Conservation (phyloP, 1,140 invertebrate species). For the Drosophila pseudoobscura region DNA sequence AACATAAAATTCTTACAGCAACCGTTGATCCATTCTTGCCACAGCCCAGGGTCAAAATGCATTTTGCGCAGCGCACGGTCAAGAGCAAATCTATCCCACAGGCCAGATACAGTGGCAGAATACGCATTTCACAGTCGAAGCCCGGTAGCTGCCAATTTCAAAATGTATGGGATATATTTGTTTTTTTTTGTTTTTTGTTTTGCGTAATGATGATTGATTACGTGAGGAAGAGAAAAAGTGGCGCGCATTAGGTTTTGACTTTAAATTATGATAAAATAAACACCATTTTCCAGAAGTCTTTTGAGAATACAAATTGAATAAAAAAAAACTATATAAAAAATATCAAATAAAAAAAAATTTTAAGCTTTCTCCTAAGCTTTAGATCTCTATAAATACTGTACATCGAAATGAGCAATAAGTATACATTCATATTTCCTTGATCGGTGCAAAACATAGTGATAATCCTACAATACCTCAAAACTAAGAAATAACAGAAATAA, state of each 20-base stretch:
- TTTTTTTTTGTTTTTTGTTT: slow-evolving; percentile 7
- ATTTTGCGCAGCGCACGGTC: slow-evolving; percentile 82
- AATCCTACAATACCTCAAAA: background rate
- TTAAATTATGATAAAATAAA: background rate
- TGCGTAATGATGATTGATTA: slow-evolving; percentile 13
- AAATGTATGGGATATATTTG: slow-evolving; percentile 17
- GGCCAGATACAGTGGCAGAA: slow-evolving; percentile 75
- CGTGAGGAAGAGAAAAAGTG: slow-evolving; percentile 46
- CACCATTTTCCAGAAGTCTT: slow-evolving; percentile 44
- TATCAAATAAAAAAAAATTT: background rate
- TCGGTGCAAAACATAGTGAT: background rate
- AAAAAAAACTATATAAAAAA: slow-evolving; percentile 10
- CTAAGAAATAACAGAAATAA: background rate
- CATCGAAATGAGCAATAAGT: too few relatives aligned
- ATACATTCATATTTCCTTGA: too few relatives aligned
- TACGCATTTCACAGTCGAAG: slow-evolving; percentile 67
- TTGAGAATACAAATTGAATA: slow-evolving; percentile 10
- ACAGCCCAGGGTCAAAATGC: slow-evolving; percentile 95
- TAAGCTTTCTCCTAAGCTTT: too few relatives aligned
- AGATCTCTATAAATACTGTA: too few relatives aligned
- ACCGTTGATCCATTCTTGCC: slow-evolving; percentile 97
- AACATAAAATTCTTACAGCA: slow-evolving; percentile 87
- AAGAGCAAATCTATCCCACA: slow-evolving; percentile 73
- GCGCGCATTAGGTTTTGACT: slow-evolving; percentile 31
- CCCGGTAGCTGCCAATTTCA: slow-evolving; percentile 62